phyloP scores from a whole-genome alignment of 2,888 invertebrate species.

The Chrysotoxum bicinctum region DNA sequence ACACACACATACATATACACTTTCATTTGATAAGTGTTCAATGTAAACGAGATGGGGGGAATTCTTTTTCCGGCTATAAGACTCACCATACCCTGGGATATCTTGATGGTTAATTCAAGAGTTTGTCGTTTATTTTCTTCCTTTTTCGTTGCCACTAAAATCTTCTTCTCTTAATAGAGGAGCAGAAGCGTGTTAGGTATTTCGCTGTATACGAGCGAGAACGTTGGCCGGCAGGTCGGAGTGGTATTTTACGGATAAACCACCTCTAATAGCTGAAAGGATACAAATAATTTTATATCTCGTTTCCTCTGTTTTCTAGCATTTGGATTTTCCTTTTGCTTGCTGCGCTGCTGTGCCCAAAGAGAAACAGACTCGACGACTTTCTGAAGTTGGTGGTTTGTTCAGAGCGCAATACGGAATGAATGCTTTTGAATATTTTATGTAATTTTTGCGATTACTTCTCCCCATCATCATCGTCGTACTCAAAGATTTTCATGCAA shows the following conservation, averaged over 20 bases:
- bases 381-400: not conserved
- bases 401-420: constrained; percentile 44
- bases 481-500: constrained; percentile 17
- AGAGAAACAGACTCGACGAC: constrained; percentile 1
- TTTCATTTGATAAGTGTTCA: constrained; percentile 62
- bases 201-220: constrained; percentile 4
- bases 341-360: not conserved
- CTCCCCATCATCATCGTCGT: not conserved
- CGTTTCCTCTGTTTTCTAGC: constrained; percentile 9
- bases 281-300: constrained; percentile 39
- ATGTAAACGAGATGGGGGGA: constrained; percentile 19
- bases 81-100: not conserved
- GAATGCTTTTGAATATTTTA: constrained; percentile 71
- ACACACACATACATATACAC: constrained; percentile 27
- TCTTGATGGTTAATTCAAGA: constrained; percentile 68
- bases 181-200: not conserved
- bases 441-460: constrained; percentile 72
- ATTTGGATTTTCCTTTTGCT: constrained; percentile 14
- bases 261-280: constrained; percentile 12
- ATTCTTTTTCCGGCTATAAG: not conserved
- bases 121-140: constrained; percentile 47
- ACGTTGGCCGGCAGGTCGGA: not conserved
- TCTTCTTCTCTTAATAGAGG: constrained; percentile 10
- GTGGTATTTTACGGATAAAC: constrained; percentile 40
- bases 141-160: not conserved